A percentile compares a stretch with the other conserved stretches of the same genome.
phyloP scores from a whole-genome alignment of 2,113 vertebrate genomes.

The human (Homo sapiens) region DNA sequence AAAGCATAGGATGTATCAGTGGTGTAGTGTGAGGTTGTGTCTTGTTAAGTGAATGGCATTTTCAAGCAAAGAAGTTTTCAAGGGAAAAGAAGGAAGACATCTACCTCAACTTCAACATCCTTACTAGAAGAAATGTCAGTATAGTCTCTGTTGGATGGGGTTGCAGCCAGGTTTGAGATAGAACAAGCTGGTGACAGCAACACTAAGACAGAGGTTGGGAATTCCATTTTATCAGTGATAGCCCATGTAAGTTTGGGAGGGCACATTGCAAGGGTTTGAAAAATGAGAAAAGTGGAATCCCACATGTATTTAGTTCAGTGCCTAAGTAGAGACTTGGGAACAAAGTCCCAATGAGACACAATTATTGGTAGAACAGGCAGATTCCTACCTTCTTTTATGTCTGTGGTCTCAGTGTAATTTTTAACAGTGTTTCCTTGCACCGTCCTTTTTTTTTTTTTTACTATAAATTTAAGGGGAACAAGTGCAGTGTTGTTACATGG shows the following conservation, averaged over 20 bases:
- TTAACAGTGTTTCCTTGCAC: background rate
- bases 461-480: too few relatives aligned
- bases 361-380: background rate
- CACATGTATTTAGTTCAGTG: background rate
- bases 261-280: background rate
- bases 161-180: background rate
- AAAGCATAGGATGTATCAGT: background rate
- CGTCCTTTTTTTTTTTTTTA: background rate
- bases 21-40: background rate
- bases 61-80: background rate
- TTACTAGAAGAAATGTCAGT: background rate
- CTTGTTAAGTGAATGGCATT: background rate
- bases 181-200: background rate
- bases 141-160: too few relatives aligned
- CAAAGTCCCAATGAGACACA: background rate
- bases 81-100: background rate
- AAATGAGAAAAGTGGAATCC: background rate
- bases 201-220: background rate
- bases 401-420: background rate
- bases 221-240: background rate
- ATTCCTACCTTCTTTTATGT: background rate
- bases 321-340: background rate
- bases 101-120: rapidly evolving
- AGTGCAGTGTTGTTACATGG: too few relatives aligned
- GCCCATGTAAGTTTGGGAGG: rapidly evolving